A percentile compares a stretch with the other conserved stretches of the same genome.
phyloP scores from a whole-genome alignment of 1,140 invertebrate genomes.

The Zophobas atratus region DNA sequence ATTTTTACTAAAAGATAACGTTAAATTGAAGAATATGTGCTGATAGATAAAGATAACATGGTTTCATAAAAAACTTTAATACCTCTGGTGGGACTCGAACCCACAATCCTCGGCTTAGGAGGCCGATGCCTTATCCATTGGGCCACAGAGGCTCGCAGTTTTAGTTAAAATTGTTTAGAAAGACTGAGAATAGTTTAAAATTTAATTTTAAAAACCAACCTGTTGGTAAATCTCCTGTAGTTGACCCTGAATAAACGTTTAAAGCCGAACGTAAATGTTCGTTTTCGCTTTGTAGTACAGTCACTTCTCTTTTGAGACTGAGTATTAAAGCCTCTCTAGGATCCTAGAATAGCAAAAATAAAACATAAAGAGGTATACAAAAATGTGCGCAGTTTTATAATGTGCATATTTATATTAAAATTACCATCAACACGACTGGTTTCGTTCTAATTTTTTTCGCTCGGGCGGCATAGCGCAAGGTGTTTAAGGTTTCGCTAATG shows the following conservation, averaged over 20 bases:
- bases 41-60: not conserved
- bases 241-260: slow-evolving; percentile 51
- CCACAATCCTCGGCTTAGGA: slow-evolving; percentile 75
- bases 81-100: slow-evolving; percentile 82
- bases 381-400: not conserved
- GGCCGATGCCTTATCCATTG: slow-evolving; percentile 83
- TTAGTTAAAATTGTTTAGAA: slow-evolving; percentile 7
- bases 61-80: slow-evolving; percentile 55
- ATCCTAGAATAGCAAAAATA: slow-evolving; percentile 75
- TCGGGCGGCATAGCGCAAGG: slow-evolving; percentile 88
- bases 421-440: slow-evolving; percentile 93
- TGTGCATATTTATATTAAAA: slow-evolving; percentile 51
- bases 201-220: slow-evolving; percentile 32
- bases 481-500: slow-evolving; percentile 92
- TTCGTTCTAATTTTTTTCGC: slow-evolving; percentile 92
- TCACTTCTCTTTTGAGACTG: slow-evolving; percentile 90
- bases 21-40: slow-evolving; percentile 18
- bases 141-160: slow-evolving; percentile 70
- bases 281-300: slow-evolving; percentile 92
- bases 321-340: slow-evolving; percentile 93
- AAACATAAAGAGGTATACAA: not conserved
- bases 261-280: slow-evolving; percentile 86
- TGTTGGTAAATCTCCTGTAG: slow-evolving; percentile 38
- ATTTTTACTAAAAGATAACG: not conserved
- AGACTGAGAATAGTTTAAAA: slow-evolving; percentile 38